Conservation (phyloP, 2,888 invertebrate genomes). For the Sarcophaga caerulescens region DNA sequence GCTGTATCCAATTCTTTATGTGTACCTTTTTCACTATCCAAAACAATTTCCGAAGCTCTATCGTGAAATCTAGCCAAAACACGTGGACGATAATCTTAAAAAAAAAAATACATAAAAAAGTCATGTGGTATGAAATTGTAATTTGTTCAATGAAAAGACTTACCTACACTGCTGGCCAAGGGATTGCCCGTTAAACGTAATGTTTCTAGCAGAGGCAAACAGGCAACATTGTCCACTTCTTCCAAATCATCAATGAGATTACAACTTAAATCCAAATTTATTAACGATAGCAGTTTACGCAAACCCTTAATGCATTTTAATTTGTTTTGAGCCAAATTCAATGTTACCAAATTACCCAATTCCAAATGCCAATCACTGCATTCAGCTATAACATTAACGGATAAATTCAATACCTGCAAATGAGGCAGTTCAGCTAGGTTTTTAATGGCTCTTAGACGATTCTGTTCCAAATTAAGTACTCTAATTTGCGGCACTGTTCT, state of each 20-base stretch:
- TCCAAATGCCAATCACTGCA: conserved; percentile 91
- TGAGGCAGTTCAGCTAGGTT: conserved; percentile 90
- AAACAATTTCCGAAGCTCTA: conserved; percentile 90
- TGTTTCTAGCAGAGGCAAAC: conserved; percentile 92
- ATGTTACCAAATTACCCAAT: conserved; percentile 92
- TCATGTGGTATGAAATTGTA: neutral
- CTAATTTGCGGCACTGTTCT: conserved; percentile 88
- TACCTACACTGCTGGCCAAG: conserved; percentile 85
- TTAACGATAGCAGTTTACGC: conserved; percentile 92
- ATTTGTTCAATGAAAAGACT: conserved; percentile 78
- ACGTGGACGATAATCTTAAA: conserved; percentile 95
- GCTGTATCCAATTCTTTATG: conserved; percentile 96
- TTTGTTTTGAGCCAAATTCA: conserved; percentile 93
- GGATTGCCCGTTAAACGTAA: conserved; percentile 94
- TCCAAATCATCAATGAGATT: conserved; percentile 91
- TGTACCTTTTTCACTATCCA: conserved; percentile 94
- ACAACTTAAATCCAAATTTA: conserved; percentile 91
- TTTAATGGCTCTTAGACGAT: conserved; percentile 87
- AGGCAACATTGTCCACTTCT: conserved; percentile 90
- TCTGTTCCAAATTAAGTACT: conserved; percentile 88
- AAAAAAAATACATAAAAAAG: neutral
- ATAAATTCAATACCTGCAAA: conserved; percentile 88
- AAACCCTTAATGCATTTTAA: conserved; percentile 88
- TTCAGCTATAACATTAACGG: conserved; percentile 88
- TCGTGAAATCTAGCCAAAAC: conserved; percentile 93